phyloP scores from a whole-genome alignment of 2,888 invertebrate species.

The Ophion obscuratus region DNA sequence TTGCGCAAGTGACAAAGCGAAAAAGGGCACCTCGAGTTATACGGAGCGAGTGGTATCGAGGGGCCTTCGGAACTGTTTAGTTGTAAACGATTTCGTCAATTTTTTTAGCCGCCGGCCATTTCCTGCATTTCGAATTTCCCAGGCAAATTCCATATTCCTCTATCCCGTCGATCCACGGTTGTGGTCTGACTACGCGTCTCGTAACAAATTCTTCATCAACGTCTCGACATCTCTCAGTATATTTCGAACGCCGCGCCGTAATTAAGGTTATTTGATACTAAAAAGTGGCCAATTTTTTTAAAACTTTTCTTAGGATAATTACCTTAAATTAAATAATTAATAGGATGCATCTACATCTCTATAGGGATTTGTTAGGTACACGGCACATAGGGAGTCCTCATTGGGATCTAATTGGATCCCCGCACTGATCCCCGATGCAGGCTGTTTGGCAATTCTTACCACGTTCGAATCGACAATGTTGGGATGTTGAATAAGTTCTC shows the following conservation, averaged over 20 bases:
- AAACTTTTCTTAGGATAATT: no score
- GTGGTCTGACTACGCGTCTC: slow-evolving; percentile 4
- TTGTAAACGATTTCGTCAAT: slow-evolving; percentile 22
- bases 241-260: neutral
- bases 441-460: no score
- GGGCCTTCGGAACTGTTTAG: slow-evolving; percentile 32
- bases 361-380: no score
- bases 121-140: neutral
- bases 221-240: slow-evolving; percentile 29
- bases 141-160: slow-evolving; percentile 33
- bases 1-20: neutral
- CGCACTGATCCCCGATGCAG: no score
- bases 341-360: no score
- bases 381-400: no score
- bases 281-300: no score
- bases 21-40: neutral
- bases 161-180: slow-evolving; percentile 35
- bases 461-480: no score
- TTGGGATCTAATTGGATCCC: no score
- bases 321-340: no score
- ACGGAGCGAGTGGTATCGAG: neutral
- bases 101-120: neutral
- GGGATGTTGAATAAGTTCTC: no score
- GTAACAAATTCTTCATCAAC: slow-evolving; percentile 28
- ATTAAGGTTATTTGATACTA: no score